A percentile compares a stretch with the other conserved stretches of the same genome.
Conservation (phyloP, 2,797 vertebrate genomes). For the Adrianichthys oophorus region DNA sequence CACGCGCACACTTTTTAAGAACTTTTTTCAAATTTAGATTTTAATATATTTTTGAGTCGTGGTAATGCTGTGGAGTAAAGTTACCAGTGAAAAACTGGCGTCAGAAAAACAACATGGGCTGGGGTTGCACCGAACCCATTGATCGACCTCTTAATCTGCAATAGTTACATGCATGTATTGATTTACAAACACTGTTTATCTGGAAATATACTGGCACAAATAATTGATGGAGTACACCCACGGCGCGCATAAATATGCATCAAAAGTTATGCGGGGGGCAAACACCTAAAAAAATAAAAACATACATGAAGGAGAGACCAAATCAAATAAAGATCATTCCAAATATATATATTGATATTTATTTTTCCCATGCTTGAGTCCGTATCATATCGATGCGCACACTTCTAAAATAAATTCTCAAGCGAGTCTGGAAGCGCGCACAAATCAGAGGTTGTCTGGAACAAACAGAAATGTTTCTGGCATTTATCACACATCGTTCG, state of each 20-base stretch:
- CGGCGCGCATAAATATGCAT: conserved; percentile 70
- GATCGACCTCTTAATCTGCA: conserved; percentile 78
- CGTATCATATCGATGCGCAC: conserved; percentile 55
- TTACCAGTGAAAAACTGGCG: conserved; percentile 65
- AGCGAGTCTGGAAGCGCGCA: conserved; percentile 44
- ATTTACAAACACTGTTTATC: conserved; percentile 79
- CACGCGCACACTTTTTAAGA: neutral
- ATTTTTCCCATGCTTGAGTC: conserved; percentile 40
- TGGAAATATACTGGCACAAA: conserved; percentile 75
- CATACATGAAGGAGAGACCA: conserved; percentile 41
- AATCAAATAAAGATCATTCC: conserved; percentile 66
- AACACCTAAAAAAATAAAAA: conserved; percentile 46
- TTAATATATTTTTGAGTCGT: conserved; percentile 1
- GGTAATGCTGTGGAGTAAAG: conserved; percentile 35
- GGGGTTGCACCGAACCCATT: conserved; percentile 64
- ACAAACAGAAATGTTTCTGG: too few relatives aligned
- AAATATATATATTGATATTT: conserved; percentile 26
- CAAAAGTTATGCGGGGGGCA: conserved; percentile 58
- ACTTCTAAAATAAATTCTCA: conserved; percentile 65
- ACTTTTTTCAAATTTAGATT: too few relatives aligned
- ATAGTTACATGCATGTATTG: conserved; percentile 79
- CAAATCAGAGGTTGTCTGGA: conserved; percentile 17
- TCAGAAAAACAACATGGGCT: conserved; percentile 56
- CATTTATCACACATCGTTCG: neutral
- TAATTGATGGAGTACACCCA: conserved; percentile 74